A percentile compares a stretch with the other conserved stretches of the same genome.
Evolutionary conservation across 1,140 invertebrate genomes (phyloP).

Genomic region (Pseudomyrmex dendroicus): DNA sequence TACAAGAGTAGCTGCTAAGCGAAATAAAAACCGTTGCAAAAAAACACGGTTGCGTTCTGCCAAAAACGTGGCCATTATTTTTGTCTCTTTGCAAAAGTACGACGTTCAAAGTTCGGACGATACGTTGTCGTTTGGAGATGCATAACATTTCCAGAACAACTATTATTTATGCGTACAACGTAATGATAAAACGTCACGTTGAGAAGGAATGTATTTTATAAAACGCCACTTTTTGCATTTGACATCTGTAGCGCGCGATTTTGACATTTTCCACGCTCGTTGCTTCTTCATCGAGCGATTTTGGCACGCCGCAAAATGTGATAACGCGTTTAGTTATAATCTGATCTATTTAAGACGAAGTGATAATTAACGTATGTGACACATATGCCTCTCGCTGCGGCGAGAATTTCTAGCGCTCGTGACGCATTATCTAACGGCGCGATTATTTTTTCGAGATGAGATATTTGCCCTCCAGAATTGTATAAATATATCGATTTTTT

Average conservation of each 20-base stretch:
- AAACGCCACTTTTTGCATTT: neutral
- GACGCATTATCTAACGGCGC: constrained; percentile 31
- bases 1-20: too few species aligned
- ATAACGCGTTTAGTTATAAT: constrained; percentile 36
- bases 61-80: neutral
- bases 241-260: neutral
- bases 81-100: neutral
- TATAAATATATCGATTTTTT: constrained; percentile 24
- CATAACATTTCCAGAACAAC: constrained; percentile 3
- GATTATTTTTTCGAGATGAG: constrained; percentile 34
- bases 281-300: constrained; percentile 19
- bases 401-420: constrained; percentile 47
- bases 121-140: neutral
- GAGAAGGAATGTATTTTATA: neutral
- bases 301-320: constrained; percentile 24
- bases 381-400: neutral
- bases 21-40: too few species aligned
- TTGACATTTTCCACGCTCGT: neutral
- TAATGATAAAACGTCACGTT: neutral
- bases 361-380: constrained; percentile 46
- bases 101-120: neutral
- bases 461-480: constrained; percentile 1
- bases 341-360: constrained; percentile 53
- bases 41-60: too few species aligned
- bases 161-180: neutral